Evolutionary conservation across 2,888 invertebrate species (phyloP), one percentile per base, ranked within the genome.

Genomic region (Biston stratarius): DNA sequence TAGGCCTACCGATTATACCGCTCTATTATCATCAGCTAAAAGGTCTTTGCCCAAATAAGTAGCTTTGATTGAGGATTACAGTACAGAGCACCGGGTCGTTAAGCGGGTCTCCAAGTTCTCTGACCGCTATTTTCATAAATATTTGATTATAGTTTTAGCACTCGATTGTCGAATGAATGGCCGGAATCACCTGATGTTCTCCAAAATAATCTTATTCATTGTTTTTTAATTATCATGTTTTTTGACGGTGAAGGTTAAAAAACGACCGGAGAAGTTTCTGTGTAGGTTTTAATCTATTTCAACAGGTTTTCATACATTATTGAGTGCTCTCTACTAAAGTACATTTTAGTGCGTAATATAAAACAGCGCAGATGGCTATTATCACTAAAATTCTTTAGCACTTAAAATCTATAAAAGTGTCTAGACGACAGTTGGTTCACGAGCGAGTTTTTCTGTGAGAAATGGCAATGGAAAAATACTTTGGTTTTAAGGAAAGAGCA

Each of bases 21-120:
- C 42, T 53, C 60, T 51, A 65, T 65, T 64, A 64, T 64, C 38
- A 60, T 49, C 49, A 44, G 33, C 49, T 65, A 61, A 65, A 56
- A 61, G 56, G 65, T 55, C 47, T 60, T 65, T 65, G 60, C 48
- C 59, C 60, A 65, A 65, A 53, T 65, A 65, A 60, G 64, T 60
- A 64, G 64, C 55, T 65, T 55, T 60, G 64, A 53, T 64, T 60
- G 60, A 47, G 12, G 42, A 60, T 55, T 65, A 60, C 11, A 42
- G 42, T 10, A 42, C 9, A 53, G 59, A 36, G 48, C 55, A 38
- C 40, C 6, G 12, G 24, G 51, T 58, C 52, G 57, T 57, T 55
- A 42, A 38, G 15, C n/a, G 57, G 2, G 1, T 7, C 10, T 53
- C 38, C 8, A 10, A 38, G 62, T 59, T 67, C 63, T 38, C 56